Evolutionary conservation across 2,797 vertebrate genomes (phyloP), one percentile per base, ranked within the genome.

Genomic region (Myiotriccus ornatus): DNA sequence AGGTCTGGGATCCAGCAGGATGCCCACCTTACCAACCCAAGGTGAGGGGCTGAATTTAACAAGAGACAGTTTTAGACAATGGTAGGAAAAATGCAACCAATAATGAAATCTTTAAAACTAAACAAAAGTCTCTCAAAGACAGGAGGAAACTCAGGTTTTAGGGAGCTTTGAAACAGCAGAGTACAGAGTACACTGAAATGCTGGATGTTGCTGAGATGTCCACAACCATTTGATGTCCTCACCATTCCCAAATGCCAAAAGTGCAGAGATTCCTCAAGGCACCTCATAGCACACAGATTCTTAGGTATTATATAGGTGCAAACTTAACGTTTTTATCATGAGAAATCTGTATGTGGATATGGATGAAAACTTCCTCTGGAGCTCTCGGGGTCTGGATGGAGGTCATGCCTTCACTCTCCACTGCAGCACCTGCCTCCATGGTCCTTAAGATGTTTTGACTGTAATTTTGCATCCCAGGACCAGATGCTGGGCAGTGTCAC

Each of bases 401-500:
- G 14, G 52, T 80, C 41, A 30, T 0, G 0, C 39, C 39, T 65
- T 55, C n/a, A 17, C 35, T 84, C 62, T 52, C 25, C 39, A 27
- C 24, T 52, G 52, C 81, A 89, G 81, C 57, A 32, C 43, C 27
- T 10, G 6, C n/a, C n/a, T 39, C 7, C 28, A 19, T 39, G 75
- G 32, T 47, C 63, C 78, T 46, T 41, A 28, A 73, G 22, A 37
- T 30, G 35, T 60, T 88, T 24, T 3, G 1, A 6, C 13, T 11
- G 10, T 37, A 25, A 21, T 62, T 89, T 50, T 76, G 41, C 82
- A 71, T 37, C 82, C 30, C 81, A 67, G 92, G 76, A 34, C 74
- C 88, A 57, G 95, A 30, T 92, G 95, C 81, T 56, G 39, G 34
- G 64, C 1, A 3, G 64, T 83, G 64, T 60, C 86, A 79, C 75